phyloP scores from a whole-genome alignment of 2,888 invertebrate species.

The Perdita meconis region DNA sequence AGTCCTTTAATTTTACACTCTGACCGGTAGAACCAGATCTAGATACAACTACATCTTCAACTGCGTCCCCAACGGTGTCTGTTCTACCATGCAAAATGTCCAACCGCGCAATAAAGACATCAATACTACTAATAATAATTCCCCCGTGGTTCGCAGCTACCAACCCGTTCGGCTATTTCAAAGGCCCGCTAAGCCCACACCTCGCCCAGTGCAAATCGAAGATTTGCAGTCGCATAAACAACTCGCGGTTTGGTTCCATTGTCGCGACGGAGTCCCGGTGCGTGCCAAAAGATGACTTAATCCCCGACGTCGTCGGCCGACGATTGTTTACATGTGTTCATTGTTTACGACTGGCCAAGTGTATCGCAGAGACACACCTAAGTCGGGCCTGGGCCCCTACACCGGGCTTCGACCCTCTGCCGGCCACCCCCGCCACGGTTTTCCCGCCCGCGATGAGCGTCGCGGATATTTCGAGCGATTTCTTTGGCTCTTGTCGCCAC shows the following conservation, averaged over 20 bases:
- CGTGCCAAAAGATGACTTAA: constrained; percentile 51
- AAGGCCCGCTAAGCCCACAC: not conserved
- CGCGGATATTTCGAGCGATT: constrained; percentile 61
- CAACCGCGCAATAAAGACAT: too few relatives aligned
- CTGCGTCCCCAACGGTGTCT: too few relatives aligned
- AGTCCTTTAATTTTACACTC: too few relatives aligned
- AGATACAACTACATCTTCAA: too few relatives aligned
- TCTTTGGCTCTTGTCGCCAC: constrained; percentile 45
- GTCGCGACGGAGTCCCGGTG: not conserved
- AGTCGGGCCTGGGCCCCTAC: constrained; percentile 6
- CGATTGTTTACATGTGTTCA: constrained; percentile 44
- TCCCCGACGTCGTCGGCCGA: constrained; percentile 4
- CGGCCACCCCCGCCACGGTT: not conserved
- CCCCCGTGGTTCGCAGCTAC: not conserved
- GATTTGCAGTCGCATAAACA: constrained; percentile 10
- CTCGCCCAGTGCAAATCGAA: not conserved
- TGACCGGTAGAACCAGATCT: too few relatives aligned
- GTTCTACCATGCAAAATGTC: too few relatives aligned
- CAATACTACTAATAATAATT: not conserved
- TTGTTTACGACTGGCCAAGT: constrained; percentile 30
- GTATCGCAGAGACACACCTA: constrained; percentile 26
- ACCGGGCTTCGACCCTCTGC: not conserved
- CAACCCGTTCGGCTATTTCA: not conserved
- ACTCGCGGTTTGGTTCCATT: constrained; percentile 10
- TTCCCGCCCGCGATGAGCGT: constrained; percentile 11